Base-by-base conservation (phyloP, 2,888 invertebrate species). In the Scaptomyza caliginosa region DNA sequence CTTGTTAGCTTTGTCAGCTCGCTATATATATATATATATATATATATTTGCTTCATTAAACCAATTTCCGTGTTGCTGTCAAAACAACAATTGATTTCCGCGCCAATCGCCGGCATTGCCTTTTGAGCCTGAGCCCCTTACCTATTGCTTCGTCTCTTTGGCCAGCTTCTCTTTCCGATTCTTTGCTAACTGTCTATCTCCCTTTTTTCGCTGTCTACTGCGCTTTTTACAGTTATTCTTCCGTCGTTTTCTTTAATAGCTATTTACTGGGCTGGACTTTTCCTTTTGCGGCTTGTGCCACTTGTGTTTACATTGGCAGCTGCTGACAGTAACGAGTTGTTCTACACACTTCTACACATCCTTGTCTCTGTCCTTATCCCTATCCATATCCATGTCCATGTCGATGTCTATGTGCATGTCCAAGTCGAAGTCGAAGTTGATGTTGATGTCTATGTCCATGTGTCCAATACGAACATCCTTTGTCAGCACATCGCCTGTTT, bases 31-130 rank as follows among this genome's bases (percentile, higher is more conserved):
- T 7, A 28, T 10, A n/a, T n/a, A n/a, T 30, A 34, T 34, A 68
- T 73, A 73, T 82, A 78, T 85, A 78, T 83, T 87, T 81, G 83
- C 88, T 83, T 83, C 83, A 83, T 83, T 83, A 83, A 87, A 78
- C 88, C 83, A 83, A 83, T 83, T 83, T 83, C 83, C 83, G 86
- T 76, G 87, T 85, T 72, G 88, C 86, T 87, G 88, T 83, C 83
- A 83, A 82, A 85, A 83, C 83, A 87, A 87, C 88, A 83, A 83
- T 83, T 83, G 83, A 87, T 87, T 83, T 83, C 88, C 83, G 76
- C 87, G 82, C 76, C 88, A 85, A 87, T 83, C 78, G 73, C 77
- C 80, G 67, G 73, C 79, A 48, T 43, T 62, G 67, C 60, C 79
- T 67, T 72, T 86, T 66, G 67, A 82, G 64, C 58, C 30, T 32